Evolutionary conservation across 2,113 vertebrate genomes (phyloP).

Genomic region (Lepisosteus osseus): DNA sequence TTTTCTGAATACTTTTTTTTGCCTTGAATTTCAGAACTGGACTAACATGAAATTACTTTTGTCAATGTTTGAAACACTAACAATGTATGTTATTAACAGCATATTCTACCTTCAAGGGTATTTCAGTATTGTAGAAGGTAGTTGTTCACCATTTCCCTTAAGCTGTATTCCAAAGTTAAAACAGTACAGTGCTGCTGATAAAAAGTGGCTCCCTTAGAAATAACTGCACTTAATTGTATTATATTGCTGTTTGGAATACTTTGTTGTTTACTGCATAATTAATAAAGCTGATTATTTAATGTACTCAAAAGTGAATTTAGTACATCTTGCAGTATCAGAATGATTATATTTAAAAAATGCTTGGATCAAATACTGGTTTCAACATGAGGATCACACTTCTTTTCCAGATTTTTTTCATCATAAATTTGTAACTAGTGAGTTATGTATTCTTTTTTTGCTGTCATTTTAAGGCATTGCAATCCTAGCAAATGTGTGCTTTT

Average conservation of each 20-base stretch:
- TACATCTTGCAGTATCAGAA: no score
- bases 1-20: no score
- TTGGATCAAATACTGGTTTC: no score
- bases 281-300: neutral
- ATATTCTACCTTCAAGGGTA: neutral
- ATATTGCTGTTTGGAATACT: neutral
- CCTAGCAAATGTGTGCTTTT: neutral
- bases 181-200: neutral
- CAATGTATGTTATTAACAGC: no score
- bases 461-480: neutral
- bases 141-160: neutral
- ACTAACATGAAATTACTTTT: no score
- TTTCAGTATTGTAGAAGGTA: constrained; percentile 2
- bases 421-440: constrained; percentile 4
- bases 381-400: no score
- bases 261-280: neutral
- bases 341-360: no score
- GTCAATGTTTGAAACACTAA: no score
- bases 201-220: neutral
- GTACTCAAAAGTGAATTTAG: neutral
- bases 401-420: no score
- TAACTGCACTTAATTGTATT: no score
- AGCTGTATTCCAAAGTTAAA: neutral
- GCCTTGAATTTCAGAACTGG: no score
- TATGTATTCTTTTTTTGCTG: neutral